These are phyloP conservation scores for Anas bernieri DNA, from an alignment of 2,797 vertebrate species.

Conservation along the genomic window DNA sequence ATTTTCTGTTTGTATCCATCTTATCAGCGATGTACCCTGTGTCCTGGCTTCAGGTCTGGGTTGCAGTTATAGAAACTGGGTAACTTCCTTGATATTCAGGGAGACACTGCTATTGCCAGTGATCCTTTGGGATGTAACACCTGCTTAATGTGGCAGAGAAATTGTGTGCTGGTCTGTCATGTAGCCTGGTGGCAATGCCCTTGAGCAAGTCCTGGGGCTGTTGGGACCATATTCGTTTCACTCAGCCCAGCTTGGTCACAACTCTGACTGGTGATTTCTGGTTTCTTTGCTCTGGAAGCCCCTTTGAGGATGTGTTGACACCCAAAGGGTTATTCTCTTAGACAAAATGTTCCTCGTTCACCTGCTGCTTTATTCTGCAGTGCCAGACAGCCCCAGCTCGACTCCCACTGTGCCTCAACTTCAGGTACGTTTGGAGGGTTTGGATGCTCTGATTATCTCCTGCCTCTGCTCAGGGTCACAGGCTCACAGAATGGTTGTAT, in stretches of 20 bases:
- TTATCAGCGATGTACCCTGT: neutral
- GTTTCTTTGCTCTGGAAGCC: too few relatives aligned
- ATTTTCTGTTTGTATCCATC: neutral
- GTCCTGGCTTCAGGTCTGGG: neutral
- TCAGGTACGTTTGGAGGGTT: neutral
- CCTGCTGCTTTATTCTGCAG: neutral
- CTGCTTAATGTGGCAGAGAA: neutral
- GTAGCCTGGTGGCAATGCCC: neutral
- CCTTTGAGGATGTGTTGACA: neutral
- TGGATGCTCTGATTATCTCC: neutral
- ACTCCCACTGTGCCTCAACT: fast-evolving
- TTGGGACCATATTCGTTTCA: neutral
- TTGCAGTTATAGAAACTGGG: neutral
- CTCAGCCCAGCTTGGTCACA: neutral
- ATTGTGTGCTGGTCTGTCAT: neutral
- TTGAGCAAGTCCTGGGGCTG: neutral
- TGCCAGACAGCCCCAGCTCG: fast-evolving
- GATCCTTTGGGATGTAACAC: neutral
- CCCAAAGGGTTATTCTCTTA: neutral
- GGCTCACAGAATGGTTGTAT: neutral
- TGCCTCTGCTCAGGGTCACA: neutral
- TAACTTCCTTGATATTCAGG: too few relatives aligned
- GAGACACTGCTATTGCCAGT: fast-evolving
- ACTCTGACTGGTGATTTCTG: neutral
- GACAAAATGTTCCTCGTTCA: neutral